A percentile compares a stretch with the other conserved stretches of the same genome.
phyloP scores from a whole-genome alignment of 2,888 invertebrate genomes.

The Caenorhabditis sinica region DNA sequence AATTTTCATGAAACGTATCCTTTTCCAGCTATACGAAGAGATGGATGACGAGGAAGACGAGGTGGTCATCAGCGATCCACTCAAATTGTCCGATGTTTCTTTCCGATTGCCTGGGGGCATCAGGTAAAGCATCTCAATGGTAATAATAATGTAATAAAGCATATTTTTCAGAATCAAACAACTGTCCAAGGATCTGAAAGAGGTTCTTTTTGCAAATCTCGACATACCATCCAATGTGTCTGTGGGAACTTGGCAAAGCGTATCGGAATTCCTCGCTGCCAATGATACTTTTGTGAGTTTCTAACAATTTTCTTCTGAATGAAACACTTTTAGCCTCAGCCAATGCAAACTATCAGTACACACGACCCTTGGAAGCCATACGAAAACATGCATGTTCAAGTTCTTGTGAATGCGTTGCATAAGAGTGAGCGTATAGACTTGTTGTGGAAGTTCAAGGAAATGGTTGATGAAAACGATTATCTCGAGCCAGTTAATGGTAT shows the following conservation, averaged over 20 bases:
- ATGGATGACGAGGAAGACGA: slow-evolving; percentile 33
- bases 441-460: slow-evolving; percentile 40
- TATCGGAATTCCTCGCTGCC: slow-evolving; percentile 4
- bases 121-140: too few relatives aligned
- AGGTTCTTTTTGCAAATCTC: slow-evolving; percentile 5
- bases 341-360: background rate
- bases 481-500: background rate
- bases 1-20: too few relatives aligned
- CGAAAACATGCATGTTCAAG: slow-evolving; percentile 30
- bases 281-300: slow-evolving; percentile 7
- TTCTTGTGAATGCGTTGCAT: slow-evolving; percentile 42
- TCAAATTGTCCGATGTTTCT: background rate
- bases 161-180: slow-evolving; percentile 30
- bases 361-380: slow-evolving; percentile 22
- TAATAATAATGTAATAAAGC: too few relatives aligned
- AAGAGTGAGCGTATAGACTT: slow-evolving; percentile 57
- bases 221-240: slow-evolving; percentile 12
- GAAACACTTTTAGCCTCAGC: too few relatives aligned
- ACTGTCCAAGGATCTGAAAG: slow-evolving; percentile 17
- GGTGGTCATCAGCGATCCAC: slow-evolving; percentile 18
- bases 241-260: slow-evolving; percentile 21
- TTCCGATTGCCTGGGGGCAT: slow-evolving; percentile 10
- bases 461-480: slow-evolving; percentile 4
- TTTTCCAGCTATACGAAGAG: slow-evolving; percentile 29
- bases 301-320: too few relatives aligned